Base-by-base conservation (phyloP, 2,113 vertebrate species). In the Pedionomus torquatus region DNA sequence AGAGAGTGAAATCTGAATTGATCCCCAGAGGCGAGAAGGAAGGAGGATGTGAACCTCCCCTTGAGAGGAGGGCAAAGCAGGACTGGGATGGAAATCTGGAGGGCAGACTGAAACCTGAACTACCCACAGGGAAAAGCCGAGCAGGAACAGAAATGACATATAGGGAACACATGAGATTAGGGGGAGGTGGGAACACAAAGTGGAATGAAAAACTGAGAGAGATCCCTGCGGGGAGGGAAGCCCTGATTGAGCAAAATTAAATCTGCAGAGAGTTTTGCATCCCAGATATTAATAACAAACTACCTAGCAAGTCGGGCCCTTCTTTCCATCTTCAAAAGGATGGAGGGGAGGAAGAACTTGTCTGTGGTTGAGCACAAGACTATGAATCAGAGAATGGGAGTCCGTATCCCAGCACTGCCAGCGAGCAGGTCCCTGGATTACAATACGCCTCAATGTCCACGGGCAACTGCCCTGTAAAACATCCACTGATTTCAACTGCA, bases 211-310 rank as follows among this genome's bases (percentile, higher is more conserved):
- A 92, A 3, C 69, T 39, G 94, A 92, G 94, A 96, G 93, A 91
- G 87, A 93, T 96, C 95, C 95, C 96, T 30, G 74, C 41, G 35
- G 96, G 96, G 46, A 95, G 84, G 93, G 94, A 97, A 97, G 96
- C 90, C 83, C 93, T 92, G 94, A 64, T 72, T 26, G 61, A 82
- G 49, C 11, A 21, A 96, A 97, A 97, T 96, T 91, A 95, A 97
- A 96, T 91, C 89, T 63, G 66, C 96, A 93, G 86, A 35, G 94
- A 97, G 95, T 92, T 97, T 96, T 96, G 94, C 96, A 97, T 97
- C 74, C 81, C 87, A 96, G 92, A 97, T 97, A 91, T 89, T 96
- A 96, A 95, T 96, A 97, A 97, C 94, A 96, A 97, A 97, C 91
- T 95, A 82, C 89, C 63, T 65, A 35, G 89, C 21, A 52, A 93